These are phyloP conservation scores for Uropsilus gracilis DNA, from an alignment of 2,113 vertebrate species.

Conservation along the genomic window DNA sequence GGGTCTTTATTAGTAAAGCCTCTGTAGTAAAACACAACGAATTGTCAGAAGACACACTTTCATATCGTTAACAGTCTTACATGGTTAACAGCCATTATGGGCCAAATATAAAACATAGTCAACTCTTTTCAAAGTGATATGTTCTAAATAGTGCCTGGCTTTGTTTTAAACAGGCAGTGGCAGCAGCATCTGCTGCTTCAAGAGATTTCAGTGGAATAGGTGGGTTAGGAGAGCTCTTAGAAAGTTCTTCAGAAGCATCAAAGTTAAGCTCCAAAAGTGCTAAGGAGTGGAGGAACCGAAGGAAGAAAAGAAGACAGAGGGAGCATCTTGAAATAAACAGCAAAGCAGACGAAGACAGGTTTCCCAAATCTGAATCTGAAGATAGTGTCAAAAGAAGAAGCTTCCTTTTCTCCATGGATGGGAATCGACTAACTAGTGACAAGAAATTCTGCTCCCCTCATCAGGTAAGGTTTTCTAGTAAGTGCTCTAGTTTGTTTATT, in stretches of 20 bases:
- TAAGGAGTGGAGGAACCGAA: slow-evolving; percentile 96
- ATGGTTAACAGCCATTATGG: not conserved
- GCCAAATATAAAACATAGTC: not conserved
- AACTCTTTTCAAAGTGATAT: not conserved
- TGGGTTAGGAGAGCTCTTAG: slow-evolving; percentile 88
- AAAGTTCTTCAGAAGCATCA: slow-evolving; percentile 94
- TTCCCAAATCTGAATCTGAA: slow-evolving; percentile 92
- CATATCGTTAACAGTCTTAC: not conserved
- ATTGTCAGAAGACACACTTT: not conserved
- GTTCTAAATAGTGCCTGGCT: slow-evolving; percentile 57
- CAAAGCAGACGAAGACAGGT: slow-evolving; percentile 86
- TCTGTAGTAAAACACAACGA: not conserved
- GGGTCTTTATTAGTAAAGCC: not conserved
- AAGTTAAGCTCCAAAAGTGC: slow-evolving; percentile 98
- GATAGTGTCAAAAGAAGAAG: slow-evolving; percentile 90
- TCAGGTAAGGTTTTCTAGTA: slow-evolving; percentile 88
- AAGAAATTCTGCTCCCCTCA: slow-evolving; percentile 92
- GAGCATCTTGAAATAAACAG: slow-evolving; percentile 87
- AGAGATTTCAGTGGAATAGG: slow-evolving; percentile 89
- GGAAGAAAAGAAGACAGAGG: slow-evolving; percentile 91
- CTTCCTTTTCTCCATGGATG: slow-evolving; percentile 90
- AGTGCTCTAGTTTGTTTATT: not conserved
- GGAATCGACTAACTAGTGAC: slow-evolving; percentile 90
- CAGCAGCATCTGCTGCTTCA: slow-evolving; percentile 87
- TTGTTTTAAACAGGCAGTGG: slow-evolving; percentile 85